Conservation (phyloP, 2,888 invertebrate species). For the Pseudococcus longispinus region DNA sequence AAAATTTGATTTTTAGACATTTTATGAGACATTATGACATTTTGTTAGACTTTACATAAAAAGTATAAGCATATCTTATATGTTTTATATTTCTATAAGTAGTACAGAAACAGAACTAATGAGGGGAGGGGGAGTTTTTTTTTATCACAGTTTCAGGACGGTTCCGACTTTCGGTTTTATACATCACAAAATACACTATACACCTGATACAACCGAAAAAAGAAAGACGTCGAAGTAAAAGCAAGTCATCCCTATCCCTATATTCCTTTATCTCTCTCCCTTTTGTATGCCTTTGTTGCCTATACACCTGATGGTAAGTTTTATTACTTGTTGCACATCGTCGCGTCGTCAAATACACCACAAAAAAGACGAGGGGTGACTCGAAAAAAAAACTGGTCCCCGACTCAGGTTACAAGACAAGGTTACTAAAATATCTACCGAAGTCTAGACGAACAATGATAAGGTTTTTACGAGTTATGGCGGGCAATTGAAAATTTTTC, state of each 20-base stretch:
- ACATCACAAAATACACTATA: too few relatives aligned
- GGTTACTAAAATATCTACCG: neutral
- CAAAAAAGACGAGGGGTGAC: neutral
- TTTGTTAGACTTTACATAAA: too few relatives aligned
- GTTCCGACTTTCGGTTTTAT: too few relatives aligned
- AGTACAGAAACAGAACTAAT: too few relatives aligned
- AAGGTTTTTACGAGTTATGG: neutral
- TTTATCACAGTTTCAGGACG: too few relatives aligned
- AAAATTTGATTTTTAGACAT: too few relatives aligned
- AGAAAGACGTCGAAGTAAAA: neutral
- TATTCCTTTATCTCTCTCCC: neutral
- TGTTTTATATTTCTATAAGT: too few relatives aligned
- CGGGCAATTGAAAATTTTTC: neutral
- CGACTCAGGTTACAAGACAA: neutral
- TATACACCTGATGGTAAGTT: neutral
- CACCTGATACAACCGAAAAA: neutral
- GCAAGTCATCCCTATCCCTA: neutral
- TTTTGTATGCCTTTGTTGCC: neutral
- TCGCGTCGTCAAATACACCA: neutral
- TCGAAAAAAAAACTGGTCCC: neutral
- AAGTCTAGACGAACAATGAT: constrained; percentile 24
- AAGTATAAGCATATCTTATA: too few relatives aligned
- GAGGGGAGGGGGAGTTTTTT: too few relatives aligned
- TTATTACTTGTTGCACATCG: constrained; percentile 15
- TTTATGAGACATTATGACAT: too few relatives aligned